phyloP scores from a whole-genome alignment of 2,888 invertebrate genomes.

The Tricholauxania praeusta region DNA sequence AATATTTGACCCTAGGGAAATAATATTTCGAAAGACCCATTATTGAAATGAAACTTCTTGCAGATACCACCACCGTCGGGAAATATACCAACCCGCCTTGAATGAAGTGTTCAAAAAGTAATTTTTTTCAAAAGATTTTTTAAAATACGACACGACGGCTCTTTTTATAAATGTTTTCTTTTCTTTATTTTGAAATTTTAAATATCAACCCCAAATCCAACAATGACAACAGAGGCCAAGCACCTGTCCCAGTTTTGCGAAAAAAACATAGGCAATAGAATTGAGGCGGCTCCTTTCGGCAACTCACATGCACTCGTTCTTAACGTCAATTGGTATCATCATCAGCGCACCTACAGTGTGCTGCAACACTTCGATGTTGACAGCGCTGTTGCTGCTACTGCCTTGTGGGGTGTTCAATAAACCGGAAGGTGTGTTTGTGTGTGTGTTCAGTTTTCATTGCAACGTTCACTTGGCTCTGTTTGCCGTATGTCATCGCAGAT shows the following conservation, averaged over 20 bases:
- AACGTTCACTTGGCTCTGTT: background rate
- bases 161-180: no score
- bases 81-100: no score
- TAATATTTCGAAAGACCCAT: no score
- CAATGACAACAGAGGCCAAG: constrained; percentile 22
- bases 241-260: constrained; percentile 25
- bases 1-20: no score
- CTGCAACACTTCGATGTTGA: background rate
- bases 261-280: background rate
- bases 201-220: background rate
- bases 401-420: constrained; percentile 5
- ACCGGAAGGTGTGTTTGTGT: background rate
- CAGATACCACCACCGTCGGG: no score
- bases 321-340: background rate
- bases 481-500: constrained; percentile 11
- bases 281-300: background rate
- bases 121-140: no score
- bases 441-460: background rate
- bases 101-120: no score
- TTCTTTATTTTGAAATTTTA: no score
- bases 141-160: no score
- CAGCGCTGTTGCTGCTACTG: background rate
- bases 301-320: background rate
- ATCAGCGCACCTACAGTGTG: background rate
- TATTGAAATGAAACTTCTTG: no score